Base-by-base conservation (phyloP, 2,797 vertebrate genomes). In the Kryptolebias ocellatus region DNA sequence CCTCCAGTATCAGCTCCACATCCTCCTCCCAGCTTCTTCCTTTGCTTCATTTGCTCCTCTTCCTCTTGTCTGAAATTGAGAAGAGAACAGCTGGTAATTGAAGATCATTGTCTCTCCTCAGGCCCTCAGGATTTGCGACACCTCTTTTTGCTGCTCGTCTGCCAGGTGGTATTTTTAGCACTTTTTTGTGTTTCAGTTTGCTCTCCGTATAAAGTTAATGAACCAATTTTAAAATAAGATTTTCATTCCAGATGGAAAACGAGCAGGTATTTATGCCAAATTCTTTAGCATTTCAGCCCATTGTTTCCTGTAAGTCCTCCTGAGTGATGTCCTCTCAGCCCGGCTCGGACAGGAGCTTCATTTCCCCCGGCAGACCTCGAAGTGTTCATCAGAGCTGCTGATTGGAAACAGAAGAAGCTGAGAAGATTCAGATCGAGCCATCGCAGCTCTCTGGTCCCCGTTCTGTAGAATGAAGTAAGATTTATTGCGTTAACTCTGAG, bases 81-180 rank as follows among this genome's bases (percentile, higher is more conserved):
- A 89, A 84, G 72, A 85, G 89, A 92, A 80, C 87, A 92, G 91
- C 86, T 91, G 91, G 92, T 94, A 94, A 94, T 94, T 94, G 92
- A 93, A 94, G 93, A 94, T 94, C 91, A 92, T 92, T 93, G 93
- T 94, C 93, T 93, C 84, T 89, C 80, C 86, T 87, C 81, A 34
- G 88, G 83, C 92, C 90, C 90, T 83, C 76, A 87, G 92, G 92
- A 93, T 92, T 92, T 84, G 82, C 87, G 80, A 81, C 69, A 83
- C 70, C 79, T 88, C 74, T 80, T 72, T 60, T 72, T 14, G 57
- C 74, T 74, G 81, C 91, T 92, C 90, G 78, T 92, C 87, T 52
- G 51, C 69, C 75, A 74, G 80, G 67, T 83, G 47, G 71, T 91
- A 88, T 89, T 86, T 78, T 55, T 63, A 62, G 59, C 52, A 17